Conservation (phyloP, 2,888 invertebrate genomes). For the Drosophila yooni region DNA sequence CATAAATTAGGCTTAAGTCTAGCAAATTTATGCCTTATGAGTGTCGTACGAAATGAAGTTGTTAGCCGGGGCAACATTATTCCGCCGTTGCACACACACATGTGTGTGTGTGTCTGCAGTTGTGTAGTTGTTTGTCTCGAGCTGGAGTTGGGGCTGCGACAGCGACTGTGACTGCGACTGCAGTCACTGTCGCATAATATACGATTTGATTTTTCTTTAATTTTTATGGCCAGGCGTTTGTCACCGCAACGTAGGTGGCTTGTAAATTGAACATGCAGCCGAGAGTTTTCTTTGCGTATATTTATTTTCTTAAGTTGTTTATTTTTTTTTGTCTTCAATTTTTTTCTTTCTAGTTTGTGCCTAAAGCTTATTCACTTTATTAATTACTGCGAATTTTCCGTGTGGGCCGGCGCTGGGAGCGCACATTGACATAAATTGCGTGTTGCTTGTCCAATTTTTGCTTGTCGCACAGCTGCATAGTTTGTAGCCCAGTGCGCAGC, state of each 20-base stretch:
- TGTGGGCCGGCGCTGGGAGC: constrained; percentile 74
- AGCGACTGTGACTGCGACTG: constrained; percentile 7
- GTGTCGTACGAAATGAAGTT: constrained; percentile 84
- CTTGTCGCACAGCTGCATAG: constrained; percentile 81
- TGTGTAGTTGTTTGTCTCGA: constrained; percentile 2
- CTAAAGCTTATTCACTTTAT: constrained; percentile 60
- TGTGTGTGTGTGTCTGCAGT: not conserved
- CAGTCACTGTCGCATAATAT: constrained; percentile 56
- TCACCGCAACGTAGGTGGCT: constrained; percentile 76
- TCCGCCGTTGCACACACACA: constrained; percentile 21
- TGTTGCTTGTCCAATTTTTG: constrained; percentile 81
- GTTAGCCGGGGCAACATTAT: constrained; percentile 84
- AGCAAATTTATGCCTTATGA: constrained; percentile 84
- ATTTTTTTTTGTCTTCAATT: not conserved
- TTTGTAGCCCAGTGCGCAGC: constrained; percentile 14
- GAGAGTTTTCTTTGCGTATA: constrained; percentile 51
- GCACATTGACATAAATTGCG: constrained; percentile 82
- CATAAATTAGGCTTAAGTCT: constrained; percentile 84
- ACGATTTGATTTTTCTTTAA: constrained; percentile 80
- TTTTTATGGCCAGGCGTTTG: constrained; percentile 74
- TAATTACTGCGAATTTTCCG: constrained; percentile 78
- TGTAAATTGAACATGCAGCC: constrained; percentile 69
- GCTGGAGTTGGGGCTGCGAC: not conserved
- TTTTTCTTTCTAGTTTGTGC: constrained; percentile 31
- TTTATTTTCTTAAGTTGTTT: constrained; percentile 6